Conservation (phyloP, 1,140 invertebrate genomes). For the Scaptomyza graminum region DNA sequence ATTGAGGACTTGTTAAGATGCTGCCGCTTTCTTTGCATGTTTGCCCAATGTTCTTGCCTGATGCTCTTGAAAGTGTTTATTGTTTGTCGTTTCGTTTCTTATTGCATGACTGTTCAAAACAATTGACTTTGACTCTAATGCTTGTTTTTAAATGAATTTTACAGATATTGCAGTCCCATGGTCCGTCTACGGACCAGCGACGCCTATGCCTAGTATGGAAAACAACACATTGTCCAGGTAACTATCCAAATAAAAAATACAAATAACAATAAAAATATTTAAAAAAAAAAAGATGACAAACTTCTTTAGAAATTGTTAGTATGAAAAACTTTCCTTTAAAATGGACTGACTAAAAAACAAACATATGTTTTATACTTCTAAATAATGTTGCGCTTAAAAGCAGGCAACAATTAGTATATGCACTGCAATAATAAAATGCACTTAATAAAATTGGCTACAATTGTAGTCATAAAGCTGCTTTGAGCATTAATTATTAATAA, state of each 20-base stretch:
- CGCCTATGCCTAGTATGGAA: slow-evolving; percentile 76
- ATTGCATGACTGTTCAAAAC: slow-evolving; percentile 1
- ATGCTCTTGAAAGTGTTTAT: slow-evolving; percentile 31
- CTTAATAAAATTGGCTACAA: no score
- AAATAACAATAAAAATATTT: no score
- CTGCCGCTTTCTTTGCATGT: slow-evolving; percentile 22
- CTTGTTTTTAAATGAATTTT: slow-evolving; percentile 35
- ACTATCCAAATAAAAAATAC: slow-evolving; percentile 13
- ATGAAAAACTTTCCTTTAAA: no score
- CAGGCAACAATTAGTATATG: slow-evolving; percentile 2
- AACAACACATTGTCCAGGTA: slow-evolving; percentile 72
- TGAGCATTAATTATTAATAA: no score
- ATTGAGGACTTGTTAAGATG: slow-evolving; percentile 11
- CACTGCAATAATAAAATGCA: no score
- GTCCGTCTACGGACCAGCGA: slow-evolving; percentile 72
- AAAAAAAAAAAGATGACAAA: no score
- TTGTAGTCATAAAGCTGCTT: no score
- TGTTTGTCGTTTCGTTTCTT: slow-evolving; percentile 30
- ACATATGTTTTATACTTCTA: no score
- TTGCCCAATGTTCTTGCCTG: slow-evolving; percentile 22
- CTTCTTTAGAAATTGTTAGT: no score
- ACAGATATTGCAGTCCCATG: slow-evolving; percentile 80
- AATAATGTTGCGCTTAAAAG: neutral
- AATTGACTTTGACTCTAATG: neutral
- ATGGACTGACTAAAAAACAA: neutral